These are phyloP conservation scores for Chrysaora quinquecirrha DNA, from an alignment of 30 jellyfish, hydroid and myxozoan species.

Conservation along the genomic window DNA sequence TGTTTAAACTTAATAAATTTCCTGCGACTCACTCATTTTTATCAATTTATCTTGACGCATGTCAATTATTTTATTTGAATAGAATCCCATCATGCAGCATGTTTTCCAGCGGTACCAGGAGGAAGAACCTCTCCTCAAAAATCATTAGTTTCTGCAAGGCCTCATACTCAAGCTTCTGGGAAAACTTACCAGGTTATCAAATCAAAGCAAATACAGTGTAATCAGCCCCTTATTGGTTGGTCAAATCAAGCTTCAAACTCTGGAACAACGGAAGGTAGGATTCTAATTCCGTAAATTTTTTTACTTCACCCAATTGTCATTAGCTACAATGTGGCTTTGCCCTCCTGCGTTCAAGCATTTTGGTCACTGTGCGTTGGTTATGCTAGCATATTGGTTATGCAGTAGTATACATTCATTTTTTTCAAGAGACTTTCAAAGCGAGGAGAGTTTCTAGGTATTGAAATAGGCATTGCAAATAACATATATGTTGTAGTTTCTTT, in stretches of 20 bases:
- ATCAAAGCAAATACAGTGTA: conserved; percentile 15
- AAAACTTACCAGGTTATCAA: conserved; percentile 36
- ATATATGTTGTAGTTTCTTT: too few relatives aligned
- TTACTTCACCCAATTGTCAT: background rate
- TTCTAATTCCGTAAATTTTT: background rate
- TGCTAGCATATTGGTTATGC: too few relatives aligned
- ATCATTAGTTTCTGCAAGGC: conserved; percentile 50
- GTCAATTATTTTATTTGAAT: too few relatives aligned
- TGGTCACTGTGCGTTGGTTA: too few relatives aligned
- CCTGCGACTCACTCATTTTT: too few relatives aligned
- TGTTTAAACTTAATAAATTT: too few relatives aligned
- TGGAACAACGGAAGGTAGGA: background rate
- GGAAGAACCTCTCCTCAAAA: conserved; percentile 82
- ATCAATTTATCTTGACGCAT: too few relatives aligned
- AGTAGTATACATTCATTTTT: too few relatives aligned
- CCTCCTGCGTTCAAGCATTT: too few relatives aligned
- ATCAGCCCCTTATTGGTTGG: conserved; percentile 40
- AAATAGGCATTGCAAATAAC: too few relatives aligned
- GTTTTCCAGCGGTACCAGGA: conserved; percentile 88
- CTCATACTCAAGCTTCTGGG: conserved; percentile 58
- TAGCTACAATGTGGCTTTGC: background rate
- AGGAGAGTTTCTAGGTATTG: too few relatives aligned
- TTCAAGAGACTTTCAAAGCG: too few relatives aligned
- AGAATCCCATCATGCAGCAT: conserved; percentile 74
- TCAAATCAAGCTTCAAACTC: background rate